Percentiles rank a stretch among this genome's conserved stretches.
These are phyloP conservation scores for Podarcis cretensis DNA, from an alignment of 2,113 vertebrate genomes.

Conservation along the genomic window DNA sequence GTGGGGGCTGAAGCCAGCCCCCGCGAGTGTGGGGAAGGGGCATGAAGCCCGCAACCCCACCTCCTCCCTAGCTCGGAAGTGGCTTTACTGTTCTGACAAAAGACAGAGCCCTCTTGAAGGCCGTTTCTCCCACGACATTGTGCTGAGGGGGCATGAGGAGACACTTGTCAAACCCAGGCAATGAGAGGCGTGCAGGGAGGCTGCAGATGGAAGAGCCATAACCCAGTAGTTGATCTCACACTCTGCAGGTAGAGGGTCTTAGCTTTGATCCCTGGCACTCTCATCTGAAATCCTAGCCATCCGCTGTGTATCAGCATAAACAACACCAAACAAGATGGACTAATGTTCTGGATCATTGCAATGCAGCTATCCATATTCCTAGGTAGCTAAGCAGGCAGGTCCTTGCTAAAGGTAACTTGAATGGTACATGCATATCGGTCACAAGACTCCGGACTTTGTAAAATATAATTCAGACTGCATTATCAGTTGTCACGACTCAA, in stretches of 20 bases:
- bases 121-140: not conserved
- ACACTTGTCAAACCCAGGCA: not conserved
- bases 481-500: no score
- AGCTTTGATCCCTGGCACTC: not conserved
- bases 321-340: not conserved
- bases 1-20: no score
- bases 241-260: not conserved
- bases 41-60: no score
- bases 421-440: not conserved
- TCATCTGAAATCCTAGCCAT: not conserved
- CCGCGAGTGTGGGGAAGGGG: no score
- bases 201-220: not conserved
- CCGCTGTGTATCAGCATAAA: not conserved
- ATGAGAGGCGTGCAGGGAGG: not conserved
- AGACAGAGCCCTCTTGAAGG: not conserved
- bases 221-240: not conserved
- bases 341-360: not conserved
- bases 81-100: not conserved
- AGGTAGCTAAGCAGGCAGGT: not conserved
- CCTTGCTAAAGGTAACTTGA: no score
- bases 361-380: not conserved
- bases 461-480: not conserved
- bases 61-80: no score
- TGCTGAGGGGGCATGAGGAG: not conserved
- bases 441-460: not conserved